Percentiles rank a stretch among this genome's conserved stretches.
Conservation (phyloP, 2,888 invertebrate genomes). For the Fragum sueziense region DNA sequence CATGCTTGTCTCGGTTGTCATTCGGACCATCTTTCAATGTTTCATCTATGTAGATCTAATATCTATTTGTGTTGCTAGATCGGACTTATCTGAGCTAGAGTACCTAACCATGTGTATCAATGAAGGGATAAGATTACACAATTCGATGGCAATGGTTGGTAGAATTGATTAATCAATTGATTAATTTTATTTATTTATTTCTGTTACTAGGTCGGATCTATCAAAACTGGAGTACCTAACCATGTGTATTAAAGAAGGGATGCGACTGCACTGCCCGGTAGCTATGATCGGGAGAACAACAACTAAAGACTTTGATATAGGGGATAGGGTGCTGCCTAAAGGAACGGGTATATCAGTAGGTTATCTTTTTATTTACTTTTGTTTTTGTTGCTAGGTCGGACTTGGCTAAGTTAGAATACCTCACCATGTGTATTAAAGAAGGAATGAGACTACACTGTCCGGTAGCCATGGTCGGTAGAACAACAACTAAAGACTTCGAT, state of each 20-base stretch:
- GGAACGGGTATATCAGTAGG: conserved; percentile 53
- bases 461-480: conserved; percentile 72
- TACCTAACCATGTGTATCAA: conserved; percentile 76
- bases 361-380: background rate
- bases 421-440: conserved; percentile 76
- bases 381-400: conserved; percentile 20
- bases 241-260: conserved; percentile 75
- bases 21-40: background rate
- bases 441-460: conserved; percentile 73
- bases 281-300: conserved; percentile 71
- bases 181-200: too few species aligned
- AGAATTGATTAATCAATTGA: too few species aligned
- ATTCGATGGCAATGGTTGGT: conserved; percentile 72
- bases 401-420: conserved; percentile 63
- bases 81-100: too few species aligned
- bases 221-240: too few species aligned
- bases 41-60: too few species aligned
- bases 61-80: too few species aligned
- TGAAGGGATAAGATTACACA: conserved; percentile 74
- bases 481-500: conserved; percentile 64
- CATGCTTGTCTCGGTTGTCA: too few species aligned
- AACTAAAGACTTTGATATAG: conserved; percentile 66
- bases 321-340: conserved; percentile 69
- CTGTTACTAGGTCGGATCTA: conserved; percentile 19
- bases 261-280: conserved; percentile 74